These are phyloP conservation scores for Pissodes strobi DNA, from an alignment of 1,140 invertebrate genomes.

Conservation along the genomic window DNA sequence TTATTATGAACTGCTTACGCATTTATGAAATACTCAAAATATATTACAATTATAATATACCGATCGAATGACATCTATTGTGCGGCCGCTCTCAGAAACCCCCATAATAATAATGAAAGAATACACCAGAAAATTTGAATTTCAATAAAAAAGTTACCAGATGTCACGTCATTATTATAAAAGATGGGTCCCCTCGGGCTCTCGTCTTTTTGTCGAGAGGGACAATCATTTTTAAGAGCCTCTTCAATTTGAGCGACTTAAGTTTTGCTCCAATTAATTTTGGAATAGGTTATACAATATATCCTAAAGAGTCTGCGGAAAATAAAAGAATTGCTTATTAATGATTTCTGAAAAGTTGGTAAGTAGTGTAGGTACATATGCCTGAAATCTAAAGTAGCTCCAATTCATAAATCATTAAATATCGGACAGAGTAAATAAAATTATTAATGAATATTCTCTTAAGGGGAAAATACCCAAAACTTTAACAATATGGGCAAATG, in stretches of 20 bases:
- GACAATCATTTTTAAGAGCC: not conserved
- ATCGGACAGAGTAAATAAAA: too few species aligned
- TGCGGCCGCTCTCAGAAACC: not conserved
- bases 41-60: not conserved
- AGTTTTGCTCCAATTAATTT: too few species aligned
- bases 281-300: too few species aligned
- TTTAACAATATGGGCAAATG: too few species aligned
- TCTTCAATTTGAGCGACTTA: not conserved
- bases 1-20: not conserved
- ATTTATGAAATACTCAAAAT: not conserved
- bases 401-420: too few species aligned
- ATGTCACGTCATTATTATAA: conserved; percentile 1
- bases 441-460: too few species aligned
- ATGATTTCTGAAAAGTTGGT: too few species aligned
- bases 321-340: too few species aligned
- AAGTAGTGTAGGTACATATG: too few species aligned
- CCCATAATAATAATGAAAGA: conserved; percentile 1
- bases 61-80: not conserved
- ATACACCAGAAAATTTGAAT: not conserved
- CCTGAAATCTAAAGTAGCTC: too few species aligned
- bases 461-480: too few species aligned
- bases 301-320: too few species aligned
- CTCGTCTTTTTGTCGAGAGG: not conserved
- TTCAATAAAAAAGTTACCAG: conserved; percentile 1
- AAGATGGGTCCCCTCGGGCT: not conserved